Percentiles rank a stretch among this genome's conserved stretches.
Evolutionary conservation across 2,888 invertebrate genomes (phyloP).

Genomic region (Apamea epomidion): DNA sequence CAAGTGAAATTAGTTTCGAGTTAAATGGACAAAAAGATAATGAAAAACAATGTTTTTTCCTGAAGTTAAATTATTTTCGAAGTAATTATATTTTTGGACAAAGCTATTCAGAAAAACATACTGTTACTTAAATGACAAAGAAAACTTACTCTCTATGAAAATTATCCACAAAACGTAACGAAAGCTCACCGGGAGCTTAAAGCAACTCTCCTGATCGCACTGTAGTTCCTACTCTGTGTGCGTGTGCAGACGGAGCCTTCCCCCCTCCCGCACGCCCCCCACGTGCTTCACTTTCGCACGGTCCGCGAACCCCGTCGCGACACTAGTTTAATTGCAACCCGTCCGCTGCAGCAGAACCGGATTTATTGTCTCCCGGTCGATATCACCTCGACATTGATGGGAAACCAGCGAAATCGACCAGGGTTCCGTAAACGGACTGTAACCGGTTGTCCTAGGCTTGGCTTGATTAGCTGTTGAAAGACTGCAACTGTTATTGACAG

Average conservation of each 20-base stretch:
- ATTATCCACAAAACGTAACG: constrained; percentile 19
- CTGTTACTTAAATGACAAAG: not conserved
- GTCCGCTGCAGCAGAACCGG: constrained; percentile 86
- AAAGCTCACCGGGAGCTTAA: constrained; percentile 32
- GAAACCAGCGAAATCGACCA: constrained; percentile 77
- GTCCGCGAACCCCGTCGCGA: constrained; percentile 87
- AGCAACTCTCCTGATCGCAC: constrained; percentile 30
- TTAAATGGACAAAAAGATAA: not conserved
- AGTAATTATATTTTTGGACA: not conserved
- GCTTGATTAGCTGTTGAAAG: constrained; percentile 60
- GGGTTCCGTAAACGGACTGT: constrained; percentile 68
- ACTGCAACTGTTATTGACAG: constrained; percentile 66
- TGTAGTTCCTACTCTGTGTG: constrained; percentile 62
- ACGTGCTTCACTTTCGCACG: constrained; percentile 89
- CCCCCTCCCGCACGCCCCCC: constrained; percentile 64
- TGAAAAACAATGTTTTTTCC: not conserved
- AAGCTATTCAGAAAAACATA: not conserved
- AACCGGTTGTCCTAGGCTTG: constrained; percentile 64
- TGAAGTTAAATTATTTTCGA: not conserved
- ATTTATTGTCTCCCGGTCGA: constrained; percentile 88
- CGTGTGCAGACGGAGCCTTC: constrained; percentile 65
- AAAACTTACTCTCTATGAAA: constrained; percentile 4
- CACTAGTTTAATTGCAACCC: constrained; percentile 89
- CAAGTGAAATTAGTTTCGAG: not conserved
- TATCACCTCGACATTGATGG: constrained; percentile 82